Evolutionary conservation across 2,113 vertebrate species (phyloP), one percentile per base, ranked within the genome.

Genomic region (Callorhinus ursinus): DNA sequence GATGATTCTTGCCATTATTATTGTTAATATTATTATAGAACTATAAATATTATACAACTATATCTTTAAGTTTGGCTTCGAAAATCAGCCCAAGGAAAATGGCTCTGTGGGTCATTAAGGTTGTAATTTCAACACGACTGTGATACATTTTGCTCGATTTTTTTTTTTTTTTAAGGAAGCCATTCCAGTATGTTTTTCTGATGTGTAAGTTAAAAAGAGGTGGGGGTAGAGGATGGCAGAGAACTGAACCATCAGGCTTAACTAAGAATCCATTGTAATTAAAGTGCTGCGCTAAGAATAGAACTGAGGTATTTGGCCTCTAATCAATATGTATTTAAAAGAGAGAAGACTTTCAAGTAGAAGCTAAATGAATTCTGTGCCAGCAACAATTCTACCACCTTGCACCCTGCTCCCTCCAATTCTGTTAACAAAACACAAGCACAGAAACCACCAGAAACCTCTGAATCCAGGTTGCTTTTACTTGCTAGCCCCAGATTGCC

Each of bases 301-400:
- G 96, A 85, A 83, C 71, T 36, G 69, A 97, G 19, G 81, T 49
- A 92, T 93, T 83, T 57, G 87, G 76, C 87, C 15, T 95, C 26
- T 79, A 94, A 98, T 98, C 96, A 96, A 98, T 95, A 96, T 4
- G 57, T 83, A 71, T 88, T 95, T 96, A 90, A 96, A 83, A 97
- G 71, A 90, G 39, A 97, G 65, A 90, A 12, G 46, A 28, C 61
- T 91, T 96, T 96, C 63, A 89, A 76, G 81, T 96, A 76, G 49
- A 81, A 90, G 26, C 22, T 21, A 39, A 90, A 74, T 83, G 18
- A 51, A 89, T 80, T 92, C 59, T 59, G 36, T 77, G 74, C 67
- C 39, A 92, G 87, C 69, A 97, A 63, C 24, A 67, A 18, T 61
- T 90, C 36, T 81, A 84, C 39, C 18, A 36, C 5, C 16, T 21